A percentile compares a stretch with the other conserved stretches of the same genome.
Evolutionary conservation across 2,888 invertebrate genomes (phyloP).

Genomic region (Lasioglossum lativentre): DNA sequence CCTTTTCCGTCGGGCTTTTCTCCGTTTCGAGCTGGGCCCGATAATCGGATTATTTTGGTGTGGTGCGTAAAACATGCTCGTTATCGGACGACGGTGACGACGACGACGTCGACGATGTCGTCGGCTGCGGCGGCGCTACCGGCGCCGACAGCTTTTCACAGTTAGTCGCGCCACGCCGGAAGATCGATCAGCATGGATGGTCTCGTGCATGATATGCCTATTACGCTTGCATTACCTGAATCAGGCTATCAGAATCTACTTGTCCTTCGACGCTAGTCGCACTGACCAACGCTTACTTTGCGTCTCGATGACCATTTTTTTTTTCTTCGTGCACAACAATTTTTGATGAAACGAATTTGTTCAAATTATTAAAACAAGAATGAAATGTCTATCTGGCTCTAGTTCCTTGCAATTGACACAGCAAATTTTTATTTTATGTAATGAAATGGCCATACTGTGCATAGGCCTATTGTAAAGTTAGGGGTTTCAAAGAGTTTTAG

Average conservation of each 20-base stretch:
- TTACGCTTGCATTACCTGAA: slow-evolving; percentile 46
- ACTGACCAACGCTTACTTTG: background rate
- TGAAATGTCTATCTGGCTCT: too few species aligned
- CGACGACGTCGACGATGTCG: slow-evolving; percentile 36
- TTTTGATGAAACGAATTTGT: too few species aligned
- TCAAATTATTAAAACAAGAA: too few species aligned
- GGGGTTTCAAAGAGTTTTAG: too few species aligned
- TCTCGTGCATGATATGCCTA: slow-evolving; percentile 58
- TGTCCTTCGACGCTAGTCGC: background rate
- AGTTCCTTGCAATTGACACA: too few species aligned
- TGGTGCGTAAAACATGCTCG: slow-evolving; percentile 72
- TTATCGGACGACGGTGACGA: slow-evolving; percentile 57
- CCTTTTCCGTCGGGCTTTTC: slow-evolving; percentile 14
- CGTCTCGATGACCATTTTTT: too few species aligned
- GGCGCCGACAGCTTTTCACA: slow-evolving; percentile 71
- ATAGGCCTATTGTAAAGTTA: too few species aligned
- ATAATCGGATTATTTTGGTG: slow-evolving; percentile 76
- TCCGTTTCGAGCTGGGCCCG: slow-evolving; percentile 37
- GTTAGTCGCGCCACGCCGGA: slow-evolving; percentile 71
- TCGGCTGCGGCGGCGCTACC: slow-evolving; percentile 62
- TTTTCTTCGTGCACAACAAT: background rate
- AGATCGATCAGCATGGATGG: slow-evolving; percentile 73
- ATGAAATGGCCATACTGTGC: too few species aligned
- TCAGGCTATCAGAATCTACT: slow-evolving; percentile 33
- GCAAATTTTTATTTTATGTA: too few species aligned